Evolutionary conservation across 2,888 invertebrate genomes (phyloP), one percentile per base, ranked within the genome.

Genomic region (Pristionchus japonicus): DNA sequence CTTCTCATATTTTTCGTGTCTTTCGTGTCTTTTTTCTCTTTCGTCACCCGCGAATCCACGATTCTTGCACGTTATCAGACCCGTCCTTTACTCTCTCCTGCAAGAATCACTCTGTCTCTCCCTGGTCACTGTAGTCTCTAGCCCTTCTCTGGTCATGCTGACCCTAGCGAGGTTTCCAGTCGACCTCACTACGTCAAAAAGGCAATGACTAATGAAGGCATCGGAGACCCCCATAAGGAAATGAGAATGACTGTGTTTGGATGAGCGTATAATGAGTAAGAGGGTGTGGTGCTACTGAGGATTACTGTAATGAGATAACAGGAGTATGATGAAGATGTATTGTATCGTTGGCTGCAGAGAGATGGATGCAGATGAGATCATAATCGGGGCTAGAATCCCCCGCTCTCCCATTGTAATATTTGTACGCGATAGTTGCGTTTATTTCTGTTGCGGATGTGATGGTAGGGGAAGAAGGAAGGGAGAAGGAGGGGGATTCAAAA

Each of bases 381-480:
- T 27, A 77, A 47, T 77, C 77, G 4, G n/a, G 27, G n/a, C 57
- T 74, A 23, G 31, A 74, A 77, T 43, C 43, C 43, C 77, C 40
- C 43, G 40, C 43, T 57, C 43, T 23, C 27, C 27, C 77, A 77
- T 27, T 77, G 77, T 77, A 77, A 77, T 43, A 15, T 77, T 40
- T 77, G 77, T n/a, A n/a, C 20, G 77, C 37, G 74, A 34, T 34
- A 23, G 77, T 27, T 77, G 77, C n/a, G 40, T 40, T n/a, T 77
- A 77, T 77, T 77, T 77, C 27, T 27, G 77, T 77, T 77, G 77
- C 77, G 77, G 77, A 77, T 77, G 77, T 77, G 70, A 70, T 70
- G 34, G 70, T 70, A 70, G 70, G 70, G n/a, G 37, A 70, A 37
- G 23, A 77, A 27, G 70, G 20, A 40, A 40, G n/a, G 40, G 40